A percentile compares a stretch with the other conserved stretches of the same genome.
Conservation (phyloP, 1,140 invertebrate genomes). For the Elymnias hypermnestra region DNA sequence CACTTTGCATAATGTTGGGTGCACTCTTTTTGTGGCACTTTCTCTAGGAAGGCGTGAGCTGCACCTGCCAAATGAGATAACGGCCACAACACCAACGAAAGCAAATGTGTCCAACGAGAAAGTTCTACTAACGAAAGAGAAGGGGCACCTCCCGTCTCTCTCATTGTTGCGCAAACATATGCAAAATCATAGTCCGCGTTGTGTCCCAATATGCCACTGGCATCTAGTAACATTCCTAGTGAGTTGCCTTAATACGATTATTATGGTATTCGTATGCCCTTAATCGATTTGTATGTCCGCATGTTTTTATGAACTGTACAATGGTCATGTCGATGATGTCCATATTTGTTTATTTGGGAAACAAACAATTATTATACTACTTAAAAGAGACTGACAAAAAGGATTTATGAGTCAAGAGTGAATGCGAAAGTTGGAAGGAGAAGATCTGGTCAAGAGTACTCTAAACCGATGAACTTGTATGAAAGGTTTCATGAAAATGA, state of each 20-base stretch:
- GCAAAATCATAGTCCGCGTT: conserved; percentile 39
- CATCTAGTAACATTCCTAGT: conserved; percentile 6
- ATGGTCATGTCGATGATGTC: too few species aligned
- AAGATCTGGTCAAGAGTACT: too few species aligned
- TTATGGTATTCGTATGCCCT: background rate
- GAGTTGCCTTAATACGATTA: background rate
- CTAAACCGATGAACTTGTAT: too few species aligned
- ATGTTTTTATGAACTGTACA: too few species aligned
- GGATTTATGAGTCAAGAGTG: too few species aligned
- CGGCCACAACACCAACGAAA: conserved; percentile 61
- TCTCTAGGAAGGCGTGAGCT: conserved; percentile 48
- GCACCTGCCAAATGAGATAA: conserved; percentile 70
- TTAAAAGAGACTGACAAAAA: too few species aligned
- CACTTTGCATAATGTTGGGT: conserved; percentile 20
- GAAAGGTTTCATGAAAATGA: too few species aligned
- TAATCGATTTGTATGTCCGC: background rate
- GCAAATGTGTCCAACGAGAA: conserved; percentile 62
- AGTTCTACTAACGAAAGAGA: conserved; percentile 33
- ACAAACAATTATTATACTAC: too few species aligned
- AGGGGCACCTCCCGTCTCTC: conserved; percentile 36
- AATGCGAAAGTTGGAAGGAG: too few species aligned
- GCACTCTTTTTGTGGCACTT: conserved; percentile 55
- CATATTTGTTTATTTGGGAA: too few species aligned
- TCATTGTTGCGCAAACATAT: conserved; percentile 56
- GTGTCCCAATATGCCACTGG: conserved; percentile 7